Conservation (phyloP, 2,888 invertebrate genomes). For the Zeuzera pyrina region DNA sequence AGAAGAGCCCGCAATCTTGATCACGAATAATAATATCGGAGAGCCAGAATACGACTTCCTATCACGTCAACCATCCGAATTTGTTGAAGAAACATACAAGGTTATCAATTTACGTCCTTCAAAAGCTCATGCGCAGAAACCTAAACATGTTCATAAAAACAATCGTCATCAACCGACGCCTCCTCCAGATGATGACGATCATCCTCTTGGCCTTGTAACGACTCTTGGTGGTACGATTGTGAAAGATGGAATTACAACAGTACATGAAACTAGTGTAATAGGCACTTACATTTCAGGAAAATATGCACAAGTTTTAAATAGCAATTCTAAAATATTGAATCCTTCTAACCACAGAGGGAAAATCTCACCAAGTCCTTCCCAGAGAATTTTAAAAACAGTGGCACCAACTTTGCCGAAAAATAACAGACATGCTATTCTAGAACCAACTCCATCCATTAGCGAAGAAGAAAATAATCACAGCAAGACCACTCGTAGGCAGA, state of each 20-base stretch:
- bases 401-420: conserved; percentile 74
- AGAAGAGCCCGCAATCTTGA: conserved; percentile 74
- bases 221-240: conserved; percentile 88
- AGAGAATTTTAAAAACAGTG: conserved; percentile 84
- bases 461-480: conserved; percentile 76
- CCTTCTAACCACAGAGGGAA: conserved; percentile 70
- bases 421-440: conserved; percentile 74
- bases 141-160: conserved; percentile 56
- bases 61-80: conserved; percentile 87
- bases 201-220: conserved; percentile 86
- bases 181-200: conserved; percentile 73
- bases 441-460: conserved; percentile 75
- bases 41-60: conserved; percentile 90
- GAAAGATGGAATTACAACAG: conserved; percentile 86
- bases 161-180: conserved; percentile 52
- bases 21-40: conserved; percentile 81
- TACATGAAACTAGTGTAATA: conserved; percentile 91
- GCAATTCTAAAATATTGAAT: conserved; percentile 79
- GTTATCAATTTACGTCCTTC: conserved; percentile 86
- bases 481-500: conserved; percentile 69
- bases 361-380: conserved; percentile 77
- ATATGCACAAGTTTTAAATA: conserved; percentile 90
- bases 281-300: conserved; percentile 91
- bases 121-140: conserved; percentile 61
- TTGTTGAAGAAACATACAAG: conserved; percentile 88